Percentiles rank a stretch among this genome's conserved stretches.
These are phyloP conservation scores for Drosophila jambulina DNA, from an alignment of 1,140 invertebrate species.

Conservation along the genomic window DNA sequence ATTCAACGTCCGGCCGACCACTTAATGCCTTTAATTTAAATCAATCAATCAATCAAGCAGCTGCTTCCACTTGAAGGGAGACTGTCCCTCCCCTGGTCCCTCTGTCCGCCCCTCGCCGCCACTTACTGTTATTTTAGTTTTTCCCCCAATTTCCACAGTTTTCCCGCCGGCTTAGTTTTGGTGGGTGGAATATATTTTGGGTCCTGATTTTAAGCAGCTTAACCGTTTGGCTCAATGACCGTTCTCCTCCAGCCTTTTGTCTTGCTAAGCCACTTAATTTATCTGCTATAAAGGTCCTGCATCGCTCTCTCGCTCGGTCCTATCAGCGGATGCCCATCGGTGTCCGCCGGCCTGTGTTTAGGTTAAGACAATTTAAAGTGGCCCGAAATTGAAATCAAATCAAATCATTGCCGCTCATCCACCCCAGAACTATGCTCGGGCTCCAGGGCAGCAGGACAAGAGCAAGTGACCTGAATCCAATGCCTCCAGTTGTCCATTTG, in stretches of 20 bases:
- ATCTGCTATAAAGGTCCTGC: slow-evolving; percentile 46
- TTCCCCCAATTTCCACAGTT: slow-evolving; percentile 26
- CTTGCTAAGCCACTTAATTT: slow-evolving; percentile 79
- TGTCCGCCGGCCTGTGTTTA: slow-evolving; percentile 17
- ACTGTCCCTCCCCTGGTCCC: neutral
- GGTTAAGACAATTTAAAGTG: slow-evolving; percentile 60
- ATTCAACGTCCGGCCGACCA: slow-evolving; percentile 63
- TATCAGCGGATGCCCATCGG: slow-evolving; percentile 16
- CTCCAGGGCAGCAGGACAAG: slow-evolving; percentile 5
- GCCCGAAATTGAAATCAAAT: slow-evolving; percentile 73
- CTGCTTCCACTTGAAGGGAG: slow-evolving; percentile 48
- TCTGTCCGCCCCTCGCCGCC: slow-evolving; percentile 4
- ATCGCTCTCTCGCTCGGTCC: slow-evolving; percentile 1
- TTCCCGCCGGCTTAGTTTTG: slow-evolving; percentile 38
- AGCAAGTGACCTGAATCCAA: slow-evolving; percentile 40
- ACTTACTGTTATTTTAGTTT: slow-evolving; percentile 64
- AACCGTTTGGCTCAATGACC: slow-evolving; percentile 57
- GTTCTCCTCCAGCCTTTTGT: slow-evolving; percentile 47
- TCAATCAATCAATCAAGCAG: slow-evolving; percentile 78
- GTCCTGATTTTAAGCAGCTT: slow-evolving; percentile 72
- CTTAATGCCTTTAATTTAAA: slow-evolving; percentile 83
- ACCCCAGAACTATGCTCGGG: slow-evolving; percentile 1
- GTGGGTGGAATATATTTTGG: slow-evolving; percentile 24
- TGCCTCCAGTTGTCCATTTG: slow-evolving; percentile 23
- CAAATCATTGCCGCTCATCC: slow-evolving; percentile 39